Evolutionary conservation across 2,888 invertebrate genomes (phyloP), one percentile per base, ranked within the genome.

Genomic region (Gastrophysa polygoni): DNA sequence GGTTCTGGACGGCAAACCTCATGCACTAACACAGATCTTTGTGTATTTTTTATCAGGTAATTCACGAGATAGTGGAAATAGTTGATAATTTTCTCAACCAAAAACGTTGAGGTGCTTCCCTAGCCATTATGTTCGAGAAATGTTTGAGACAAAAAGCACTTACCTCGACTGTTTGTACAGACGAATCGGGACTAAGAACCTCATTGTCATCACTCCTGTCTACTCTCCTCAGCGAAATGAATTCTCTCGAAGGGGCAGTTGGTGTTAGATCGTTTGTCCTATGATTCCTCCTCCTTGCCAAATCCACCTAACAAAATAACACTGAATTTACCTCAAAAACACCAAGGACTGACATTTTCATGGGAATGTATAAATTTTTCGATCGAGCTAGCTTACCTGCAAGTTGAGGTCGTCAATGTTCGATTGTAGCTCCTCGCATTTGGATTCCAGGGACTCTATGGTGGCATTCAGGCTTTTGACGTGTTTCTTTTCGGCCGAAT

Each of bases 401-500:
- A 86, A 84, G 52, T 85, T 87, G 57, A 91, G 81, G 70, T 93
- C 93, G 73, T 95, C 95, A 68, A 92, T 84, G 78, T 87, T 89
- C 79, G 89, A 89, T 75, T 91, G 91, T 58, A 93, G 83, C 67
- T 96, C 95, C 75, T 95, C 95, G 79, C 90, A 89, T 78, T 91
- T 91, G 47, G 86, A 81, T 81, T 96, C 96, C 74, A 96, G 83
- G 28, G 86, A 86, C 79, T 95, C 93, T 71, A 94, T 89, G 72
- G 88, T 92, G 64, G 86, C 83, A 74, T 89, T 88, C 76, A 94
- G 85, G 69, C 90, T 90, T 47, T 93, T 93, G 70, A 95, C 90
- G 78, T 92, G 90, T 81, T 95, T 96, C 83, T 95, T 96, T 79
- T 95, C 94, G 55, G 88, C 86, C 46, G 90, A 86, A 80, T 91